A percentile compares a stretch with the other conserved stretches of the same genome.
Conservation (phyloP, 2,113 vertebrate species). For the Struthio camelus region DNA sequence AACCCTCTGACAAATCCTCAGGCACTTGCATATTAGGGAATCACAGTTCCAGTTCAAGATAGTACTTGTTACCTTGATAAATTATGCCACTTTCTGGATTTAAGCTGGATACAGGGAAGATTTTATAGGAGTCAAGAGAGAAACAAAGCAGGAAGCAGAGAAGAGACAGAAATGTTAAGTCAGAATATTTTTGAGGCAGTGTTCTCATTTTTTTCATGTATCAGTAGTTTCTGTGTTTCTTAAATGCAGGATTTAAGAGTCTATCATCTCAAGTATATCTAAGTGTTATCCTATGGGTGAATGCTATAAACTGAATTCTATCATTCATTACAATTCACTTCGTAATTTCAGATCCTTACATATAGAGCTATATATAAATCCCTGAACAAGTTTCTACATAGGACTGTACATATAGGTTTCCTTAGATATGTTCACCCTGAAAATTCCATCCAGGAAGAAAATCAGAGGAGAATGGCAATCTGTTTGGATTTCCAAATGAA, state of each 20-base stretch:
- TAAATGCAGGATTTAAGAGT: not conserved
- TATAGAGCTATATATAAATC: not conserved
- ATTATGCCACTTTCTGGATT: not conserved
- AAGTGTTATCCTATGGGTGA: not conserved
- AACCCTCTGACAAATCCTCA: not conserved
- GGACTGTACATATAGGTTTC: accelerated
- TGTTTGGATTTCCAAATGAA: not conserved
- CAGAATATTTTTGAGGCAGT: not conserved
- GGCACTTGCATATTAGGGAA: not conserved
- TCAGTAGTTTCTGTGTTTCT: not conserved
- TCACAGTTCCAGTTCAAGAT: not conserved
- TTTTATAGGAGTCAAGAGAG: not conserved
- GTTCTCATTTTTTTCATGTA: not conserved
- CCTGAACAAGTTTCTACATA: not conserved
- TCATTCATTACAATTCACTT: not conserved
- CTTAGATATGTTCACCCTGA: not conserved
- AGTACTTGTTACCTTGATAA: not conserved
- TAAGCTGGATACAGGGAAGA: not conserved
- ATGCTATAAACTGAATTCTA: not conserved
- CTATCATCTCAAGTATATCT: not conserved
- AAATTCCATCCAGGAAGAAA: not conserved
- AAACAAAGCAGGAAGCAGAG: not conserved
- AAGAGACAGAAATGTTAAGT: not conserved
- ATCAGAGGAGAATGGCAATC: accelerated
- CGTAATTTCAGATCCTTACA: not conserved